A percentile compares a stretch with the other conserved stretches of the same genome.
These are phyloP conservation scores for Barypeithes pellucidus DNA, from an alignment of 2,888 invertebrate genomes.

Conservation along the genomic window DNA sequence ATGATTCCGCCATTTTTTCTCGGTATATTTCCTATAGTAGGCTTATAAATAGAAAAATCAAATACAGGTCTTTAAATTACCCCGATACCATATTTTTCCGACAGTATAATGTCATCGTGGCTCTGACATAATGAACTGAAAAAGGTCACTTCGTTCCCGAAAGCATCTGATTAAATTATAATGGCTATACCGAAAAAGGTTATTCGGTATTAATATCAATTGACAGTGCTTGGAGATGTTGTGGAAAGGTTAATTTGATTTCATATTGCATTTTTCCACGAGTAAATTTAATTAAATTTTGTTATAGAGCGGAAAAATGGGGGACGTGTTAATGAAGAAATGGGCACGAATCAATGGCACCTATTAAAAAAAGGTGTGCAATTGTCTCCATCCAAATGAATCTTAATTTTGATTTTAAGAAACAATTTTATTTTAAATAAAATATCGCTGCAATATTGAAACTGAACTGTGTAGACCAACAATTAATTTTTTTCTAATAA, in stretches of 20 bases:
- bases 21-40: too few relatives aligned
- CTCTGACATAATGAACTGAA: conserved; percentile 41
- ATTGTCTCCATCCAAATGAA: too few relatives aligned
- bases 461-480: too few relatives aligned
- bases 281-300: conserved; percentile 46
- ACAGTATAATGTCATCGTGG: conserved; percentile 36
- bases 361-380: too few relatives aligned
- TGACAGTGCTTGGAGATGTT: conserved; percentile 46
- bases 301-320: conserved; percentile 15
- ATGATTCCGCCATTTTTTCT: too few relatives aligned
- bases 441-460: too few relatives aligned
- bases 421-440: too few relatives aligned
- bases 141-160: conserved; percentile 47
- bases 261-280: conserved; percentile 42
- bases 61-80: conserved; percentile 5
- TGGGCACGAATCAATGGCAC: background rate
- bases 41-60: background rate
- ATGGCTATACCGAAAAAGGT: conserved; percentile 51
- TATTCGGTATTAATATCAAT: conserved; percentile 51
- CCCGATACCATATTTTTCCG: conserved; percentile 6
- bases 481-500: too few relatives aligned
- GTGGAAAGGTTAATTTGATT: conserved; percentile 50
- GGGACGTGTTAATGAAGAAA: background rate
- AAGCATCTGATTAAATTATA: conserved; percentile 52
- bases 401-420: too few relatives aligned